Percentiles rank a stretch among this genome's conserved stretches.
phyloP scores from a whole-genome alignment of 2,113 vertebrate species.

The Trichomycterus rosablanca region DNA sequence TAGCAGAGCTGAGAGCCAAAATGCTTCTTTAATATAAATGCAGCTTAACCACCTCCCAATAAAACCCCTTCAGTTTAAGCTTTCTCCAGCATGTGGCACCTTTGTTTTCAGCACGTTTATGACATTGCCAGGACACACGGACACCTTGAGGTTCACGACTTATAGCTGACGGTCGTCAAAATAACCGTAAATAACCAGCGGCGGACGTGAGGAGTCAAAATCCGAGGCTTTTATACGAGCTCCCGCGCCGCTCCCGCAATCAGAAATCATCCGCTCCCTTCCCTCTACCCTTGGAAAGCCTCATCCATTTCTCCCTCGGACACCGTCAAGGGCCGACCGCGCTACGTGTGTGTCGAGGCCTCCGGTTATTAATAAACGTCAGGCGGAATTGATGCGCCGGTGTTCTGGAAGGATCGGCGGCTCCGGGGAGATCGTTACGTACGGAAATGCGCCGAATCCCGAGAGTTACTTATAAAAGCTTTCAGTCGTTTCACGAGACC shows the following conservation, averaged over 20 bases:
- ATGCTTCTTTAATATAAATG: too few relatives aligned
- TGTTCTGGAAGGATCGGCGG: conserved; percentile 13
- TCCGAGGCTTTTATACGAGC: conserved; percentile 23
- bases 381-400: conserved; percentile 31
- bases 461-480: conserved; percentile 21
- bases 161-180: conserved; percentile 55
- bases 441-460: conserved; percentile 4
- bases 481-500: conserved; percentile 20
- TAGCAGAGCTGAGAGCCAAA: too few relatives aligned
- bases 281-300: conserved; percentile 47
- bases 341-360: conserved; percentile 32
- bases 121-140: conserved; percentile 39
- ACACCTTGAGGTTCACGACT: conserved; percentile 58
- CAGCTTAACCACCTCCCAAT: too few relatives aligned
- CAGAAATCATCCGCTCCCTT: conserved; percentile 41
- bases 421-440: conserved; percentile 15
- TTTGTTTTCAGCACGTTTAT: neutral
- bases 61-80: too few relatives aligned
- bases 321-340: conserved; percentile 38
- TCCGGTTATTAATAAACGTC: conserved; percentile 42
- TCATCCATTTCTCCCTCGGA: conserved; percentile 46
- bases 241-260: conserved; percentile 20
- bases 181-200: conserved; percentile 64
- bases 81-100: too few relatives aligned
- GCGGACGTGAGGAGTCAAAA: conserved; percentile 48